Conservation (phyloP, 2,113 vertebrate genomes). For the Coregonus clupeaformis region DNA sequence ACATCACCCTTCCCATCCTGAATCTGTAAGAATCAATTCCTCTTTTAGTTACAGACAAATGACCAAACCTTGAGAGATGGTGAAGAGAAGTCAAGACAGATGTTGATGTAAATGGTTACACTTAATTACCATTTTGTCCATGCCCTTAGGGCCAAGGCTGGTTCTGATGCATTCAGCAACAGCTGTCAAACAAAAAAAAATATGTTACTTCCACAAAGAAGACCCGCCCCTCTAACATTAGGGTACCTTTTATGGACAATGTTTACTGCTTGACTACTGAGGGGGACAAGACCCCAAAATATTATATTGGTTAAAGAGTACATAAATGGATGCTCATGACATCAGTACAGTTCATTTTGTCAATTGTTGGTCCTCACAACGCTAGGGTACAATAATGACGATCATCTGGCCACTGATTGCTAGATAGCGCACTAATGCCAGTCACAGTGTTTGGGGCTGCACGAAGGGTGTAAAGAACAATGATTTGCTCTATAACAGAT, state of each 20-base stretch:
- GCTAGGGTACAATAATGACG: too few relatives aligned
- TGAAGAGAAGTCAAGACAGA: neutral
- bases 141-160: slow-evolving; percentile 96
- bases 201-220: neutral
- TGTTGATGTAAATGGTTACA: too few relatives aligned
- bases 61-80: neutral
- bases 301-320: too few relatives aligned
- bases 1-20: slow-evolving; percentile 98
- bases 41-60: accelerated
- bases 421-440: too few relatives aligned
- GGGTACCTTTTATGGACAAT: neutral
- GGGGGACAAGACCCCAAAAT: neutral
- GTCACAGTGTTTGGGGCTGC: neutral
- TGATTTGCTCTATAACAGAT: neutral
- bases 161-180: slow-evolving; percentile 97
- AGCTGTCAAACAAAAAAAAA: slow-evolving; percentile 71
- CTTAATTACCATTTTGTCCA: slow-evolving; percentile 98
- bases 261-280: neutral
- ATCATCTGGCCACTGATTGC: too few relatives aligned
- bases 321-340: too few relatives aligned
- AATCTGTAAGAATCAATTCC: slow-evolving; percentile 73
- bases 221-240: neutral
- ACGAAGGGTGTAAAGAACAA: too few relatives aligned
- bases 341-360: too few relatives aligned
- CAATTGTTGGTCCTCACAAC: too few relatives aligned